phyloP scores from a whole-genome alignment of 2,888 invertebrate species.

The Corythucha ciliata region DNA sequence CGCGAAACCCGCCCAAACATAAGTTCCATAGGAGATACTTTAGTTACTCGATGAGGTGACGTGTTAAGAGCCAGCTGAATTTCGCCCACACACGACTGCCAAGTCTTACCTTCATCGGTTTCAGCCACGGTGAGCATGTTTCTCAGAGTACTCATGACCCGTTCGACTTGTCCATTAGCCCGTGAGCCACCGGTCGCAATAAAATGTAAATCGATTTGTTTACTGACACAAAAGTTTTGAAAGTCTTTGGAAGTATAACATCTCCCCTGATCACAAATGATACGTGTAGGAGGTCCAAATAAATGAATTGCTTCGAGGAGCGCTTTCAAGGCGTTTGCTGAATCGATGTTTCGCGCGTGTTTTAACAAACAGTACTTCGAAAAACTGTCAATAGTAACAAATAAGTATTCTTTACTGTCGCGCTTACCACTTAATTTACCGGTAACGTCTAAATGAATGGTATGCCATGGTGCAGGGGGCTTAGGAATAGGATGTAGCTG shows the following conservation, averaged over 20 bases:
- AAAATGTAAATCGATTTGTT: slow-evolving; percentile 9
- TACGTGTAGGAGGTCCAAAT: slow-evolving; percentile 3
- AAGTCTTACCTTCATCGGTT: not conserved
- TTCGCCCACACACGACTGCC: slow-evolving; percentile 3
- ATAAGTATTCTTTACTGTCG: slow-evolving; percentile 35
- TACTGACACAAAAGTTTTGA: slow-evolving; percentile 11
- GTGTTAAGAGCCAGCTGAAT: slow-evolving; percentile 16
- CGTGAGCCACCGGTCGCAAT: slow-evolving; percentile 9
- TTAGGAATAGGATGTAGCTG: slow-evolving; percentile 39
- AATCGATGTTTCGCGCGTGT: slow-evolving; percentile 6
- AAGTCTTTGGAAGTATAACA: slow-evolving; percentile 16
- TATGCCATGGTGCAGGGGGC: slow-evolving; percentile 35
- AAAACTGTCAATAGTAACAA: slow-evolving; percentile 34
- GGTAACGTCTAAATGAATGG: slow-evolving; percentile 37
- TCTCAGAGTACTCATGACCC: slow-evolving; percentile 8
- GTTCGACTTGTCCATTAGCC: slow-evolving; percentile 13
- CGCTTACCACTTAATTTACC: slow-evolving; percentile 35
- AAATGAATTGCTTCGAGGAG: slow-evolving; percentile 11
- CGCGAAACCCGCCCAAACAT: slow-evolving; percentile 17
- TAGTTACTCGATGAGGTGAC: slow-evolving; percentile 14
- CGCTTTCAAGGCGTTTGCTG: slow-evolving; percentile 8
- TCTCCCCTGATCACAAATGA: slow-evolving; percentile 19
- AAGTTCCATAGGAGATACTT: slow-evolving; percentile 13
- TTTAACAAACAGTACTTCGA: not conserved
- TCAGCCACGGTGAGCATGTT: slow-evolving; percentile 5